Conservation (phyloP, 2,797 vertebrate species). For the Eospalax fontanierii region DNA sequence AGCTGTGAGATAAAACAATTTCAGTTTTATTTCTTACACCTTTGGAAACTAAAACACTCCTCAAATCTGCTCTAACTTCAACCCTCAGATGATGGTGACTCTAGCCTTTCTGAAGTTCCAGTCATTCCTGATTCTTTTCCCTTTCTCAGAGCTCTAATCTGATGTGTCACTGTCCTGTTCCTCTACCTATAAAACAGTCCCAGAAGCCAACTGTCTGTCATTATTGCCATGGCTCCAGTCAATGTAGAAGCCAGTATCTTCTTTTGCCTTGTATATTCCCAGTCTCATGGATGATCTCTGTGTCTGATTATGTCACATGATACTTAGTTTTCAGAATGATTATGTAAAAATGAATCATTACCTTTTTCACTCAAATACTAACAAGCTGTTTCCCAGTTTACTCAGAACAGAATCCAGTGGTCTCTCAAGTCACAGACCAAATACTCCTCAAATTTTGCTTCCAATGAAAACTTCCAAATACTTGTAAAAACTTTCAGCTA, state of each 20-base stretch:
- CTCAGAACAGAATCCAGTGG: neutral
- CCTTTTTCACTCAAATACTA: neutral
- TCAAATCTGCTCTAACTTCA: neutral
- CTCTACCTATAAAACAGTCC: neutral
- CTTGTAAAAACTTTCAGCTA: neutral
- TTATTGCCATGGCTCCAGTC: neutral
- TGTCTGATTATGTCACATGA: neutral
- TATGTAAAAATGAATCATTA: neutral
- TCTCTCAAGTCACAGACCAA: neutral
- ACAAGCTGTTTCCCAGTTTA: neutral
- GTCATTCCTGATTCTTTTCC: neutral
- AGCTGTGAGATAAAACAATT: neutral
- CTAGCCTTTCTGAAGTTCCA: neutral
- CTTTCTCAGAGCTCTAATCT: neutral
- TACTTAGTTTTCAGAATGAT: neutral
- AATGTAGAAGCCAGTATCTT: neutral
- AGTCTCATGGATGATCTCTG: neutral
- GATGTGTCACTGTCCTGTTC: neutral
- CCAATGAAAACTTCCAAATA: neutral
- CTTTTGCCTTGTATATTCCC: neutral
- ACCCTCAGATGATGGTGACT: neutral
- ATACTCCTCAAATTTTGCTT: neutral
- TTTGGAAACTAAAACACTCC: neutral
- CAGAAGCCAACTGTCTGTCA: neutral
- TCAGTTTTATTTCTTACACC: neutral